These are phyloP conservation scores for Pherbina coryleti DNA, from an alignment of 2,888 invertebrate species.

Conservation along the genomic window DNA sequence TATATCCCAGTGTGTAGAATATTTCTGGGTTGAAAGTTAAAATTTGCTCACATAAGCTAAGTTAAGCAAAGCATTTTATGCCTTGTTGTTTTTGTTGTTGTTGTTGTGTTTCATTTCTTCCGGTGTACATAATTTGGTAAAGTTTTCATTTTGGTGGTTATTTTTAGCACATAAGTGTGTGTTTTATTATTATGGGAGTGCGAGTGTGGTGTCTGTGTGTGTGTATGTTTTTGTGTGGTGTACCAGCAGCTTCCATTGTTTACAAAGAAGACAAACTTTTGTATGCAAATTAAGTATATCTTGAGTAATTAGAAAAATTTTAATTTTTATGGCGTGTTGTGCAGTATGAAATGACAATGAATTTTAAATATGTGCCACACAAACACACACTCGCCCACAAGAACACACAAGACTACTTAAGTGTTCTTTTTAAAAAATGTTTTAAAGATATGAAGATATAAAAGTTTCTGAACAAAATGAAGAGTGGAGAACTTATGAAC, in stretches of 20 bases:
- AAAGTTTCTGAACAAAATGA: no score
- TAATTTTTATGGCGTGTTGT: background rate
- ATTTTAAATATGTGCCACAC: no score
- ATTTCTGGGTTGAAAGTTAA: no score
- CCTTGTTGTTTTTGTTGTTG: background rate
- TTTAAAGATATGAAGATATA: no score
- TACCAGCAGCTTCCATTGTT: background rate
- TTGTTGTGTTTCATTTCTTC: slow-evolving; percentile 2
- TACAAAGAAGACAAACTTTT: slow-evolving; percentile 10
- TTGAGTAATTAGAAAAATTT: slow-evolving; percentile 12
- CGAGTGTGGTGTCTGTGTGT: slow-evolving; percentile 12
- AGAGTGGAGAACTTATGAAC: no score
- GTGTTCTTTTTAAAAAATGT: no score
- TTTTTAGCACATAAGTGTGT: slow-evolving; percentile 4
- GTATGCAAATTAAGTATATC: slow-evolving; percentile 31
- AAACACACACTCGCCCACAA: no score
- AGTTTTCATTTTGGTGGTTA: background rate
- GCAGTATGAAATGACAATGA: no score
- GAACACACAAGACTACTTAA: no score
- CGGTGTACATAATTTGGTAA: background rate
- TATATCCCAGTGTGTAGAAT: no score
- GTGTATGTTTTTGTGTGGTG: slow-evolving; percentile 4
- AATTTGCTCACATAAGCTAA: no score
- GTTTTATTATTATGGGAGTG: background rate
- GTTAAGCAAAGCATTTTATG: background rate